Conservation (phyloP, 2,888 invertebrate species). For the Apamea sordens region DNA sequence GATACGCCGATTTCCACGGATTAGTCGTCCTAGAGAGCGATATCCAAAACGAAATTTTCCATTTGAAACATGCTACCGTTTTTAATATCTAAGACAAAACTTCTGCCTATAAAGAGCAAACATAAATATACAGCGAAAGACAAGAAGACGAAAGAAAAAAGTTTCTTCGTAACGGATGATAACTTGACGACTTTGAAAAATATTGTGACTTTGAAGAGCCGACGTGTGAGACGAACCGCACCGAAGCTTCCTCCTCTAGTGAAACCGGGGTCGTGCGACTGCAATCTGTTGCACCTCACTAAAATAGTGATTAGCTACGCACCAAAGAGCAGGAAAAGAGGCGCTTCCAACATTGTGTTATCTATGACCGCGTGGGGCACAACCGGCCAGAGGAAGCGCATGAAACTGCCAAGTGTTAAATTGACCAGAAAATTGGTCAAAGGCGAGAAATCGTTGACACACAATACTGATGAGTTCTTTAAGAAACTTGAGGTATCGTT, state of each 20-base stretch:
- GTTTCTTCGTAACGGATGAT: constrained; percentile 76
- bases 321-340: constrained; percentile 81
- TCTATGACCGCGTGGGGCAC: constrained; percentile 82
- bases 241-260: constrained; percentile 71
- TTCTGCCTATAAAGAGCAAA: constrained; percentile 73
- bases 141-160: constrained; percentile 73
- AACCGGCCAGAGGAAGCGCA: constrained; percentile 80
- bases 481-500: constrained; percentile 84
- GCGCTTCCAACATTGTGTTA: constrained; percentile 80
- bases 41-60: constrained; percentile 13
- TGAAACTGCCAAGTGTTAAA: constrained; percentile 80
- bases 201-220: constrained; percentile 69
- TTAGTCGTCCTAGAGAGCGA: constrained; percentile 47
- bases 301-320: constrained; percentile 82
- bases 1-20: constrained; percentile 52
- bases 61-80: constrained; percentile 81
- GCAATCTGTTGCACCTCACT: constrained; percentile 82
- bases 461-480: constrained; percentile 84
- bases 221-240: constrained; percentile 72
- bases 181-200: constrained; percentile 73
- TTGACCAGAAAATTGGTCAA: constrained; percentile 73
- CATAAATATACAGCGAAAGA: constrained; percentile 72
- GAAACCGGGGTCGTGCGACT: constrained; percentile 77
- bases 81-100: constrained; percentile 83
- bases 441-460: constrained; percentile 73